A percentile compares a stretch with the other conserved stretches of the same genome.
phyloP scores from a whole-genome alignment of 2,888 invertebrate species.

The Pheosia gnoma region DNA sequence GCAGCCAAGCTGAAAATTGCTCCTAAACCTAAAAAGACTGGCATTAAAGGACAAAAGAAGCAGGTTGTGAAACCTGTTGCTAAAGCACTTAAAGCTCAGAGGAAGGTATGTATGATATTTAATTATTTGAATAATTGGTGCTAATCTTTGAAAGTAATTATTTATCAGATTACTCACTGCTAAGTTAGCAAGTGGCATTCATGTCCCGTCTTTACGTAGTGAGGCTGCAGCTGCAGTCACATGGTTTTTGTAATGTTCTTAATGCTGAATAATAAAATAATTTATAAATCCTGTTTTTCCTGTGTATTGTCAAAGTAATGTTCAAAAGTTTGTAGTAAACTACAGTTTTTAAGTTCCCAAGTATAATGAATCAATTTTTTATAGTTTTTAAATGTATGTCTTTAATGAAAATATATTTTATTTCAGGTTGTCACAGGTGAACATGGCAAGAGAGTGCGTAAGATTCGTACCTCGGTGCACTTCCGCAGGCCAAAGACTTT shows the following conservation, averaged over 20 bases:
- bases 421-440: slow-evolving; percentile 94
- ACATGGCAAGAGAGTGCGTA: slow-evolving; percentile 93
- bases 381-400: not conserved
- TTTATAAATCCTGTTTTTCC: no score
- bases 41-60: slow-evolving; percentile 82
- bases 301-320: no score
- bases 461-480: slow-evolving; percentile 97
- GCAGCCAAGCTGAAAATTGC: slow-evolving; percentile 79
- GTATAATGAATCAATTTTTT: no score
- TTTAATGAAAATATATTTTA: not conserved
- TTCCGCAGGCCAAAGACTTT: slow-evolving; percentile 98
- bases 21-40: slow-evolving; percentile 83
- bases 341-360: no score
- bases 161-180: no score
- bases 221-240: no score
- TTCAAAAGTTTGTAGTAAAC: no score
- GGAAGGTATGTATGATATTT: slow-evolving; percentile 85
- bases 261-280: no score
- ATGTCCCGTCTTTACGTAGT: no score
- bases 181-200: no score
- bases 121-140: not conserved
- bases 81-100: slow-evolving; percentile 93
- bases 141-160: no score
- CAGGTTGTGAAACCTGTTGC: slow-evolving; percentile 83
- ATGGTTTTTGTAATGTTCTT: no score